Base-by-base conservation (phyloP, 2,888 invertebrate genomes). In the Acronicta leporina region DNA sequence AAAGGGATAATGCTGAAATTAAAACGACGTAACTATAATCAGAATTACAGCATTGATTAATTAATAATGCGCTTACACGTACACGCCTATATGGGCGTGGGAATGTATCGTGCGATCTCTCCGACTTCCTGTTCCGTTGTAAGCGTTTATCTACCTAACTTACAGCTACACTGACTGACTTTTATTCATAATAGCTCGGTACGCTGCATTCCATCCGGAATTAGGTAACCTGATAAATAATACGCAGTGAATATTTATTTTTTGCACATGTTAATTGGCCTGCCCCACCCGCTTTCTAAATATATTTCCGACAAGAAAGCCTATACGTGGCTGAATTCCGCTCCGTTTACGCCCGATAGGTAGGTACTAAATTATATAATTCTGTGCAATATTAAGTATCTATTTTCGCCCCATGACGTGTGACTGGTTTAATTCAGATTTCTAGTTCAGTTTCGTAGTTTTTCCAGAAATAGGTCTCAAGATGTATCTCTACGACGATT, bases 201-300 rank as follows among this genome's bases (percentile, higher is more conserved):
- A 58, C 55, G 46, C 35, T 27, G 58, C 53, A 27, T 50, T 49
- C 45, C 72, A 64, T 80, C 77, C 73, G 77, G 73, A 66, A 60
- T 80, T 77, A 57, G 41, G 45, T 73, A 80, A 80, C 43, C 14
- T 15, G 50, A 45, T 54, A 49, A 63, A 50, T 53, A 47, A 48
- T 55, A 41, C 45, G 16, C 27, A 9, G 27, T 48, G 40, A 53
- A 44, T 38, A 43, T 16, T 45, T 14, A 55, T 55, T 42, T 47
- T 27, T n/a, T 43, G 15, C 8, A 35, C n/a, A 38, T 7, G 27
- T 25, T 68, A 57, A 63, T 50, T 54, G 43, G 11, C 47, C 9
- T 20, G 16, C 33, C 33, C 33, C 33, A 33, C 33, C 33, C 33
- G 3, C 11, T 4, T 4, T 3, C 33, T 10, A 33, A 33, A 33